phyloP scores from a whole-genome alignment of 2,113 vertebrate genomes.

The Cyprichromis sp. region DNA sequence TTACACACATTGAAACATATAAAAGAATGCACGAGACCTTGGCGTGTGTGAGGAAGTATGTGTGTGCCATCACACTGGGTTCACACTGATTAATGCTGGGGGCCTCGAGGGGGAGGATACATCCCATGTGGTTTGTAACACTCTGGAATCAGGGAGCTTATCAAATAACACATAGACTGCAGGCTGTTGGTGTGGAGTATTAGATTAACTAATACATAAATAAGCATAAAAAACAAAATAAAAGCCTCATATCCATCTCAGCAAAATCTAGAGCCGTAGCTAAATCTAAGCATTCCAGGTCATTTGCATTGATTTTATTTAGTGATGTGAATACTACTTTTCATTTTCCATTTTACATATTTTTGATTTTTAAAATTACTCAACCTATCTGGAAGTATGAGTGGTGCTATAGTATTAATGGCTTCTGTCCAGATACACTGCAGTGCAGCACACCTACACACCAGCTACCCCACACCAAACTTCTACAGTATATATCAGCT shows the following conservation, averaged over 20 bases:
- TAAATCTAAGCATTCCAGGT: not conserved
- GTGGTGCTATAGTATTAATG: not conserved
- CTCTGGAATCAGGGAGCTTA: slow-evolving; percentile 1
- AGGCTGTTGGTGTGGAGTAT: not conserved
- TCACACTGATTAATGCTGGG: not conserved
- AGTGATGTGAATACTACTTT: not conserved
- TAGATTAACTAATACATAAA: slow-evolving; percentile 3
- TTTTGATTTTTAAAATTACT: not conserved
- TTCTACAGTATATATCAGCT: not conserved
- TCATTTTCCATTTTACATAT: not conserved
- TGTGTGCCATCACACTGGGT: not conserved
- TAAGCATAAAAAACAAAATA: not conserved
- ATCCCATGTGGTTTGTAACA: slow-evolving; percentile 14
- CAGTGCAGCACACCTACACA: not conserved
- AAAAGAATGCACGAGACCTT: not conserved
- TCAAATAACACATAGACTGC: slow-evolving; percentile 4
- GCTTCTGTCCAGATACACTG: not conserved
- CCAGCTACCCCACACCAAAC: not conserved
- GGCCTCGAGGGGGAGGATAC: not conserved
- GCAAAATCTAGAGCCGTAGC: not conserved
- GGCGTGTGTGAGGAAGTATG: not conserved
- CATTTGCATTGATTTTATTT: not conserved
- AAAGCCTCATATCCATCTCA: not conserved
- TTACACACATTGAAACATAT: not conserved
- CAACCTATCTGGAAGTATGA: not conserved